A percentile compares a stretch with the other conserved stretches of the same genome.
Conservation (phyloP, 2,797 vertebrate species). For the Morelia viridis region DNA sequence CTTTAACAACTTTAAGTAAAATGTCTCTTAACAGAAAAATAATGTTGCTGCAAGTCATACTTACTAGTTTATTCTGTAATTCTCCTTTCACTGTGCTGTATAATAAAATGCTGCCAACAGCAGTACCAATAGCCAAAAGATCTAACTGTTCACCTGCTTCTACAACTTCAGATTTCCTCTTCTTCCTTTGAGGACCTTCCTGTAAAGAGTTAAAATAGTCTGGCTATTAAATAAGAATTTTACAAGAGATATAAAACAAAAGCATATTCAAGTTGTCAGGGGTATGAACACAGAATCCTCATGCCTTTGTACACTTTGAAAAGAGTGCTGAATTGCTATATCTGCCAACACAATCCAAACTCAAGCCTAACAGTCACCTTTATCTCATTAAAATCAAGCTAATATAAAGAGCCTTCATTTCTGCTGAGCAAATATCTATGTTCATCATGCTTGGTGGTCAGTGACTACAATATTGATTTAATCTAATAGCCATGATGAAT, state of each 20-base stretch:
- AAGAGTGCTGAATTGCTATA: not conserved
- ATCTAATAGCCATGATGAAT: not conserved
- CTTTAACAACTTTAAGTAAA: not conserved
- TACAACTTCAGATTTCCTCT: conserved; percentile 88
- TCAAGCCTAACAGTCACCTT: not conserved
- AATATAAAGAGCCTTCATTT: not conserved
- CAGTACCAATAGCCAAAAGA: conserved; percentile 94
- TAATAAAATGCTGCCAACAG: conserved; percentile 92
- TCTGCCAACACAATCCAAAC: not conserved
- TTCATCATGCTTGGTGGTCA: not conserved
- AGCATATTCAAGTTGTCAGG: not conserved
- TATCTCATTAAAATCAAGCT: not conserved
- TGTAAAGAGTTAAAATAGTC: conserved; percentile 53
- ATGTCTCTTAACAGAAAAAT: not conserved
- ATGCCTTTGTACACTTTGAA: not conserved
- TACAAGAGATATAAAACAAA: not conserved
- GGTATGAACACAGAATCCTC: not conserved
- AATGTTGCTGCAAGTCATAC: conserved; percentile 49
- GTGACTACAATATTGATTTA: not conserved
- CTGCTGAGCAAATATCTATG: not conserved
- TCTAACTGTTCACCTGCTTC: conserved; percentile 82
- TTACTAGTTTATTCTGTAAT: conserved; percentile 93
- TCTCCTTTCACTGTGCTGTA: conserved; percentile 93
- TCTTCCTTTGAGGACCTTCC: conserved; percentile 97
- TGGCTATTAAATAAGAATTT: not conserved